A percentile compares a stretch with the other conserved stretches of the same genome.
These are phyloP conservation scores for Anoncus sp. DNA, from an alignment of 2,888 invertebrate species.

Conservation along the genomic window DNA sequence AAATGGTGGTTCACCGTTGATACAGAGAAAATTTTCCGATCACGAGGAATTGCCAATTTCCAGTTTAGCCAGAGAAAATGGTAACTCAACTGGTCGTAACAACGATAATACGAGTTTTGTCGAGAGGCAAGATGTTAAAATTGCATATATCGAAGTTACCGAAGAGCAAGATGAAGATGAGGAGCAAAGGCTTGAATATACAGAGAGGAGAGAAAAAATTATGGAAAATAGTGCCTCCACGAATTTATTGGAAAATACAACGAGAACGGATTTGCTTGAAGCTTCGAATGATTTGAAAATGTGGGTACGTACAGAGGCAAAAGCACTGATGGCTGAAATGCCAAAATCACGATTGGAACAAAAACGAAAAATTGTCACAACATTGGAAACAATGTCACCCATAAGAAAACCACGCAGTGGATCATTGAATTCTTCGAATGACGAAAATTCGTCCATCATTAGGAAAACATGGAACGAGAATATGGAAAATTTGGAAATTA, in stretches of 20 bases:
- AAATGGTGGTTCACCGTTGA: conserved; percentile 89
- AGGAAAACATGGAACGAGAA: conserved; percentile 34
- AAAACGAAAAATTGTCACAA: conserved; percentile 10
- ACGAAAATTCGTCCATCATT: conserved; percentile 40
- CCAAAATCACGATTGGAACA: conserved; percentile 29
- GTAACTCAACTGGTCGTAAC: conserved; percentile 22
- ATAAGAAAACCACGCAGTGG: conserved; percentile 44
- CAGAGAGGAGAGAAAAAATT: conserved; percentile 82
- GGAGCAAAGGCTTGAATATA: no score
- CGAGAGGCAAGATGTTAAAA: conserved; percentile 73
- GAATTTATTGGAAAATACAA: conserved; percentile 83
- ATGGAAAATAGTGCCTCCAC: conserved; percentile 83
- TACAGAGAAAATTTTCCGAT: conserved; percentile 88
- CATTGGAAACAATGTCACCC: conserved; percentile 21
- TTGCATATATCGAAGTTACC: conserved; percentile 79
- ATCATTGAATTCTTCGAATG: conserved; percentile 61
- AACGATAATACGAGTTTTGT: conserved; percentile 53
- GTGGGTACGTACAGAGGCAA: conserved; percentile 78
- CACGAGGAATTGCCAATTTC: conserved; percentile 73
- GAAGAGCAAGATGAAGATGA: no score
- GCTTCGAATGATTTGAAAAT: conserved; percentile 77
- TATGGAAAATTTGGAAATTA: no score
- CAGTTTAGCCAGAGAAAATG: conserved; percentile 61
- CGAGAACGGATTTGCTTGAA: conserved; percentile 75
- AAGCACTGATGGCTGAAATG: conserved; percentile 67